These are phyloP conservation scores for Drosophila parvula DNA, from an alignment of 1,140 invertebrate genomes.

Conservation along the genomic window DNA sequence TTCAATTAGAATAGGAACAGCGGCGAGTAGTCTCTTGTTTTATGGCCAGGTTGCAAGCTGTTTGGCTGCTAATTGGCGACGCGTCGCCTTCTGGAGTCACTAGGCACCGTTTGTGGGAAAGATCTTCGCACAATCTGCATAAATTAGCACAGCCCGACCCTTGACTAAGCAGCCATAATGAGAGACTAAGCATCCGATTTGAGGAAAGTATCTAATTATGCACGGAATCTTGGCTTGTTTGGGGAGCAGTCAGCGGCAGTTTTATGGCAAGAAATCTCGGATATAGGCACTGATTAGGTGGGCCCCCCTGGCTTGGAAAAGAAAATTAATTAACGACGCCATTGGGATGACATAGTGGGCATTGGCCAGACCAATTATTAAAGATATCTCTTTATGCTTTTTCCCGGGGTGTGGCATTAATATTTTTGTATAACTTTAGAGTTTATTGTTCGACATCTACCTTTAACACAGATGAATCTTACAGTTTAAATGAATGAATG, in stretches of 20 bases:
- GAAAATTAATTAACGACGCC: conserved; percentile 21
- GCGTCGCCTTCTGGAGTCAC: conserved; percentile 51
- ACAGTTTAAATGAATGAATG: neutral
- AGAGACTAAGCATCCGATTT: conserved; percentile 43
- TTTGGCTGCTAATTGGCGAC: conserved; percentile 70
- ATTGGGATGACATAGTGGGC: conserved; percentile 16
- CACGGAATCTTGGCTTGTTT: conserved; percentile 18
- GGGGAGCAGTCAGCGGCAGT: conserved; percentile 14
- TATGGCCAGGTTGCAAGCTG: conserved; percentile 53
- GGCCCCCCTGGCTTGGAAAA: conserved; percentile 4
- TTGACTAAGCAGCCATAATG: conserved; percentile 38
- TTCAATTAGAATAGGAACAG: conserved; percentile 77
- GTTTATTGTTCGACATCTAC: neutral
- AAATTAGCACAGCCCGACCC: conserved; percentile 57
- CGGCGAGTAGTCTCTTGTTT: conserved; percentile 40
- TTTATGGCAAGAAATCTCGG: conserved; percentile 24
- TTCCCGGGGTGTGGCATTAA: conserved; percentile 9
- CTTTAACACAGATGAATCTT: too few relatives aligned
- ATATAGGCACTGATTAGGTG: conserved; percentile 13
- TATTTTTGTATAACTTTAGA: neutral
- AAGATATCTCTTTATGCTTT: conserved; percentile 1
- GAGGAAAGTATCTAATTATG: conserved; percentile 44
- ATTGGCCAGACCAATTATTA: neutral
- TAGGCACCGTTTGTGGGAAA: conserved; percentile 60
- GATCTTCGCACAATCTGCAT: conserved; percentile 54